A percentile compares a stretch with the other conserved stretches of the same genome.
These are phyloP conservation scores for Drepanosiphum platanoidis DNA, from an alignment of 2,888 invertebrate species.

Conservation along the genomic window DNA sequence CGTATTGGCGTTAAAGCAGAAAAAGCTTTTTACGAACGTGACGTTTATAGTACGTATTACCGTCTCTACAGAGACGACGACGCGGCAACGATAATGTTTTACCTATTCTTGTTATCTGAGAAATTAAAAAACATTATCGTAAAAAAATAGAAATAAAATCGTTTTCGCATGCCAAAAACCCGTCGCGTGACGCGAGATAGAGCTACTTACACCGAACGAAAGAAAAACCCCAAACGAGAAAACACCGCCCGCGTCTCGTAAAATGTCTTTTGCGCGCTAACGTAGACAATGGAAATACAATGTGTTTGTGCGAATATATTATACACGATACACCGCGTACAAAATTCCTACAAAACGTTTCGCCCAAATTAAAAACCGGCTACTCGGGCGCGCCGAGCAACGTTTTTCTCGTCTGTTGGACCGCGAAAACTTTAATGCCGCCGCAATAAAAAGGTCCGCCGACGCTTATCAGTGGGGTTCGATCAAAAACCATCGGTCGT, in stretches of 20 bases:
- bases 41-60: not conserved
- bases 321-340: no score
- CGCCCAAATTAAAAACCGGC: not conserved
- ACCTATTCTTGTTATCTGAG: not conserved
- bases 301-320: not conserved
- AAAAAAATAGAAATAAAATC: constrained; percentile 2
- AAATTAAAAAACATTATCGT: constrained; percentile 10
- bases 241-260: no score
- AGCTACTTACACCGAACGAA: no score
- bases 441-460: constrained; percentile 1
- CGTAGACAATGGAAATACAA: not conserved
- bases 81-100: not conserved
- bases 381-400: not conserved
- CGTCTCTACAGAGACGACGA: not conserved
- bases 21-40: not conserved
- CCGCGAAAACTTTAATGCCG: constrained; percentile 22
- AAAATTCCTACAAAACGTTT: not conserved
- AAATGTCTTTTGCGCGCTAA: not conserved
- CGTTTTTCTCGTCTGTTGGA: constrained; percentile 47
- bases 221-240: no score
- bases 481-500: not conserved
- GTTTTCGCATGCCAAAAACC: constrained; percentile 2
- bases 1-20: not conserved
- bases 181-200: not conserved
- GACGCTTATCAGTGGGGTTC: constrained; percentile 30